Conservation (phyloP, 35 echinoderm and acorn worm genomes). For the Ophioderma brevispina region DNA sequence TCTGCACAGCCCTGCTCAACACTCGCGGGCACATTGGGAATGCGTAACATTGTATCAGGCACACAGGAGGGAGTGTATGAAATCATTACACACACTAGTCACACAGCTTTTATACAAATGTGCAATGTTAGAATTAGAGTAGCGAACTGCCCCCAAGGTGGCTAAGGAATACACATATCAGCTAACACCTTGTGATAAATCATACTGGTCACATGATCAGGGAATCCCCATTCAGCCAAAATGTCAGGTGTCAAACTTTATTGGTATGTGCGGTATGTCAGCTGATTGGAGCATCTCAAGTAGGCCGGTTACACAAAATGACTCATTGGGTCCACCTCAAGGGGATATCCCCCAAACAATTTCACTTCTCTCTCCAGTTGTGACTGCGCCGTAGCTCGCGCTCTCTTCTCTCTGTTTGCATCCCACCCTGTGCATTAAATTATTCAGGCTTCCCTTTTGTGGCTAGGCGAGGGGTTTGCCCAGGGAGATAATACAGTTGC, state of each 20-base stretch:
- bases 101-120: no score
- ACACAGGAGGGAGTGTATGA: no score
- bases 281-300: not conserved
- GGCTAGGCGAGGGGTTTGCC: not conserved
- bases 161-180: not conserved
- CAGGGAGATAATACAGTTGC: slow-evolving; percentile 35
- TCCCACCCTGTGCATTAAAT: slow-evolving; percentile 24
- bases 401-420: slow-evolving; percentile 46
- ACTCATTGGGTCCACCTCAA: slow-evolving; percentile 15
- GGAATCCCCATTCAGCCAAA: not conserved
- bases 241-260: slow-evolving; percentile 6
- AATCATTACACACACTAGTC: no score
- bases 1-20: no score
- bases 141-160: not conserved
- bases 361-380: not conserved
- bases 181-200: not conserved
- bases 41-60: no score
- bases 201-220: not conserved
- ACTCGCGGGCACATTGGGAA: no score
- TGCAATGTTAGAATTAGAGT: not conserved
- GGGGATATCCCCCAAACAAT: slow-evolving; percentile 28
- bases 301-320: not conserved
- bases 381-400: not conserved
- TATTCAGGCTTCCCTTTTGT: slow-evolving; percentile 52
- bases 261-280: not conserved